Evolutionary conservation across 1,140 invertebrate species (phyloP).

Genomic region (Drosophila pachea): DNA sequence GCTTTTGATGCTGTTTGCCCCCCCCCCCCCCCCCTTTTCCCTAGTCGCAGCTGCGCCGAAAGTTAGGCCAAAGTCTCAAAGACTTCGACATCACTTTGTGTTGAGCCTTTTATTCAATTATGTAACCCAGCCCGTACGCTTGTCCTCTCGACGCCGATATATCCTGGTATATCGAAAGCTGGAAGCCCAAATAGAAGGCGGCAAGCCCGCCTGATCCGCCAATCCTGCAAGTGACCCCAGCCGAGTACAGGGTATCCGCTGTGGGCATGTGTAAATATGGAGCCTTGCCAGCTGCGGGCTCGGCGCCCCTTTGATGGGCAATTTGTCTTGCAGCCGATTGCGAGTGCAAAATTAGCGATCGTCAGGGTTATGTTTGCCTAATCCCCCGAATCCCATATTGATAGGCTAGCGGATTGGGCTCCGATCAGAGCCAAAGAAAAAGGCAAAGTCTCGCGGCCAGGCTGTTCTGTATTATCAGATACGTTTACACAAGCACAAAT

Average conservation of each 20-base stretch:
- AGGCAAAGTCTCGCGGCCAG: too few species aligned
- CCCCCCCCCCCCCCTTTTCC: conserved; percentile 1
- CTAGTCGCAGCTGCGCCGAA: conserved; percentile 56
- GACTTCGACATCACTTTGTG: conserved; percentile 32
- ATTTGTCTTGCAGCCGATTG: conserved; percentile 28
- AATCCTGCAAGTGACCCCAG: too few species aligned
- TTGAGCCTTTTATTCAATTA: conserved; percentile 48
- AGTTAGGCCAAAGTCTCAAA: conserved; percentile 36
- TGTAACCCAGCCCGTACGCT: conserved; percentile 1
- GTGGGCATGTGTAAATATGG: neutral
- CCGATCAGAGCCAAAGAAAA: too few species aligned
- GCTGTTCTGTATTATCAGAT: too few species aligned
- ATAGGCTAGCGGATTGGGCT: too few species aligned
- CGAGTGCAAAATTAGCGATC: conserved; percentile 13
- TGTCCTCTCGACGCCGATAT: conserved; percentile 18
- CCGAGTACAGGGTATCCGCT: neutral
- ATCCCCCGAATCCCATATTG: too few species aligned
- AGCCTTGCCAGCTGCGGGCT: conserved; percentile 37
- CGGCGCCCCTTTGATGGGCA: conserved; percentile 42
- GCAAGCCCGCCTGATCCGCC: too few species aligned
- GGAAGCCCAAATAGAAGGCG: neutral
- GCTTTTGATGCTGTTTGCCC: conserved; percentile 35
- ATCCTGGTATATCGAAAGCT: neutral
- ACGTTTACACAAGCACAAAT: too few species aligned
- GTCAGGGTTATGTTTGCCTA: too few species aligned